phyloP scores from a whole-genome alignment of 2,113 vertebrate species.

The Caranx ignobilis region DNA sequence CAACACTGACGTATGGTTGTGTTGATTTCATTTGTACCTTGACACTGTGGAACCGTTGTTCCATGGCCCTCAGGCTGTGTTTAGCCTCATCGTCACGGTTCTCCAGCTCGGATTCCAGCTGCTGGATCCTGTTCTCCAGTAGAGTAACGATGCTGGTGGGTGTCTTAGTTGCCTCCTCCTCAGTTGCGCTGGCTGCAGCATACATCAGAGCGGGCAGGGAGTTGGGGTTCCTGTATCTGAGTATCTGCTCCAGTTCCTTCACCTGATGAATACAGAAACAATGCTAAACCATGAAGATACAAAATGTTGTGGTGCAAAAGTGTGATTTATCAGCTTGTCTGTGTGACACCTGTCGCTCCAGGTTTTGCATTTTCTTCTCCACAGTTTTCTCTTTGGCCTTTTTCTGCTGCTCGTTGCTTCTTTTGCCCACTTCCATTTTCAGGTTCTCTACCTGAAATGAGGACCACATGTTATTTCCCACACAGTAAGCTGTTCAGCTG shows the following conservation, averaged over 20 bases:
- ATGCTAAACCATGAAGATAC: neutral
- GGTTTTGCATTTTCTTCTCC: slow-evolving; percentile 91
- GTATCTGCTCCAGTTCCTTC: slow-evolving; percentile 93
- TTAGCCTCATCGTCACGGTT: slow-evolving; percentile 93
- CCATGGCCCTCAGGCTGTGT: slow-evolving; percentile 90
- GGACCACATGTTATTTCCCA: neutral
- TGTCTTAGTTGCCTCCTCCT: accelerated
- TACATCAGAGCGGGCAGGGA: slow-evolving; percentile 93
- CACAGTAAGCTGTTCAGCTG: neutral
- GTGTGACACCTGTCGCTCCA: slow-evolving; percentile 89
- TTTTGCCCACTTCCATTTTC: slow-evolving; percentile 84
- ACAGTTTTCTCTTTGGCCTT: slow-evolving; percentile 84
- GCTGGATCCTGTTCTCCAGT: slow-evolving; percentile 90
- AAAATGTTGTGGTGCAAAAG: neutral
- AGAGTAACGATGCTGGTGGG: slow-evolving; percentile 77
- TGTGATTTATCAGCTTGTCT: accelerated
- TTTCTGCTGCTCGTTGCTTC: slow-evolving; percentile 83
- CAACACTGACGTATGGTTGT: neutral
- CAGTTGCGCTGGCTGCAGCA: slow-evolving; percentile 86
- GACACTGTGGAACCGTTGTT: slow-evolving; percentile 92
- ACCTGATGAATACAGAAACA: slow-evolving; percentile 81
- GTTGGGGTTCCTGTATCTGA: slow-evolving; percentile 90
- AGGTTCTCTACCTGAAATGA: slow-evolving; percentile 88
- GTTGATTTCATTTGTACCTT: slow-evolving; percentile 82
- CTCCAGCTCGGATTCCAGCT: slow-evolving; percentile 93